Evolutionary conservation across 2,888 invertebrate genomes (phyloP).

Genomic region (Myopa testacea): DNA sequence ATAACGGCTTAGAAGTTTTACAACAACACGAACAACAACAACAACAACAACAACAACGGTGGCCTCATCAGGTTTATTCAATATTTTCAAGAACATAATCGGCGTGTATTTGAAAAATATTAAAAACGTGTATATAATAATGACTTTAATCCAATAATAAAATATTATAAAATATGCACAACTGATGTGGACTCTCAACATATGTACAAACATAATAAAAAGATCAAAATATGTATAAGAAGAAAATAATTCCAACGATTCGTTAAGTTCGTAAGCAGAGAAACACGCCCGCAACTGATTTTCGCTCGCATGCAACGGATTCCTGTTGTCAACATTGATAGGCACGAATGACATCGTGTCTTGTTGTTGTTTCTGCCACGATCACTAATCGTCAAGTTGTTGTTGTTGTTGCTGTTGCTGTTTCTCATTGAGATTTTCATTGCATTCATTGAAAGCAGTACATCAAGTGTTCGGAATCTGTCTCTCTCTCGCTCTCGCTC

Average conservation of each 20-base stretch:
- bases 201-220: neutral
- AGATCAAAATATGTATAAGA: neutral
- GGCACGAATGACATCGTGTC: too few relatives aligned
- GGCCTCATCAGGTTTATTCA: neutral
- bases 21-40: neutral
- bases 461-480: too few relatives aligned
- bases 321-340: too few relatives aligned
- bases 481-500: too few relatives aligned
- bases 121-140: neutral
- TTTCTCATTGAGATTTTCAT: conserved; percentile 1
- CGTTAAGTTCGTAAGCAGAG: neutral
- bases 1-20: conserved; percentile 28
- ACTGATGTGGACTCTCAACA: neutral
- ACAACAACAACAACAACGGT: neutral
- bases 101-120: neutral
- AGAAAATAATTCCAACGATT: neutral
- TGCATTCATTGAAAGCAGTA: neutral
- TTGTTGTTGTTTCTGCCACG: conserved; percentile 15
- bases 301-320: too few relatives aligned
- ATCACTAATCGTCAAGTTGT: neutral
- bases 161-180: neutral
- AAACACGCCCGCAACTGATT: too few relatives aligned
- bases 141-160: neutral
- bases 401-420: neutral
- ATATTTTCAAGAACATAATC: too few relatives aligned